A percentile compares a stretch with the other conserved stretches of the same genome.
Evolutionary conservation across 2,888 invertebrate species (phyloP).

Genomic region (Lasioglossum vierecki): DNA sequence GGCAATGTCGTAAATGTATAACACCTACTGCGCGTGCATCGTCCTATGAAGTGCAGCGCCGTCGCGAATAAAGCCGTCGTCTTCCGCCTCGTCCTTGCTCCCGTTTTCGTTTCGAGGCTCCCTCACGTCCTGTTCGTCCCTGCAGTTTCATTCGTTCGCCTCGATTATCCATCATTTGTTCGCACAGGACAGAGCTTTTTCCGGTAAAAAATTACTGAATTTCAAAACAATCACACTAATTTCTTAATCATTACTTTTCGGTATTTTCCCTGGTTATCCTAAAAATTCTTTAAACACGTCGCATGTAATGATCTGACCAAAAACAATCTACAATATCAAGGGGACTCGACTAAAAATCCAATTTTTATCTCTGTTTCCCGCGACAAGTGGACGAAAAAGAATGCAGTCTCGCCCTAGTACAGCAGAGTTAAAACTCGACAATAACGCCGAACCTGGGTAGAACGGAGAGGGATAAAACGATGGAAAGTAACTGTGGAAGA

Average conservation of each 20-base stretch:
- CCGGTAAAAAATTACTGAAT: neutral
- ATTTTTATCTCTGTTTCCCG: neutral
- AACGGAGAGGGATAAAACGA: conserved; percentile 40
- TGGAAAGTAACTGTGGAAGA: conserved; percentile 28
- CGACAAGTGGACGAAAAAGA: neutral
- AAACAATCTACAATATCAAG: neutral
- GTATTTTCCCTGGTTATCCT: no score
- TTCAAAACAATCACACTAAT: no score
- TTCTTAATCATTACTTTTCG: no score
- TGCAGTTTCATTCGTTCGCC: neutral
- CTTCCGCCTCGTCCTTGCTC: conserved; percentile 10
- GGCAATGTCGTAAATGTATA: conserved; percentile 57
- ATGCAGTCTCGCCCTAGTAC: neutral
- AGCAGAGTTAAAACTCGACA: conserved; percentile 42
- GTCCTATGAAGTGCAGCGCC: conserved; percentile 34
- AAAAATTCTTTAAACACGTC: no score
- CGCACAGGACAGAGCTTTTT: neutral
- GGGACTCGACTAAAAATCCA: neutral
- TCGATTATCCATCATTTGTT: neutral
- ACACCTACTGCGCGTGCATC: conserved; percentile 59
- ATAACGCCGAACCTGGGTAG: conserved; percentile 44
- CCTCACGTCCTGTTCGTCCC: neutral
- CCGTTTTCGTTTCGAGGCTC: neutral
- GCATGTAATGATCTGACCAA: neutral
- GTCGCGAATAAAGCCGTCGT: conserved; percentile 45